These are phyloP conservation scores for Tuta absoluta DNA, from an alignment of 2,888 invertebrate genomes.

Conservation along the genomic window DNA sequence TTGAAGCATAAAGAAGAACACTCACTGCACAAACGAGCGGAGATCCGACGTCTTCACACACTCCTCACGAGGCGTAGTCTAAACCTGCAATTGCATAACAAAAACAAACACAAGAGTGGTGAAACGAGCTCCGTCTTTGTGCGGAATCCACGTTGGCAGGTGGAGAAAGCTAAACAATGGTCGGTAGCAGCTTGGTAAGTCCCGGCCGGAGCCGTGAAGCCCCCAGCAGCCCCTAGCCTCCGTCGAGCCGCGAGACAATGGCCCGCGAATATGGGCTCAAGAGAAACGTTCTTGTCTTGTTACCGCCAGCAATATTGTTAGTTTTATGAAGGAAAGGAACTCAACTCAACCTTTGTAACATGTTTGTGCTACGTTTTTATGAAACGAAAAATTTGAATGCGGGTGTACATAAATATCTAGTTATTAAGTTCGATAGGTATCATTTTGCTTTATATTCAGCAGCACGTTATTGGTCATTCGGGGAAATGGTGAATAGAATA, in stretches of 20 bases:
- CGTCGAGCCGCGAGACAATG: slow-evolving; percentile 67
- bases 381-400: not conserved
- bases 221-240: slow-evolving; percentile 33
- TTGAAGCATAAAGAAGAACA: slow-evolving; percentile 17
- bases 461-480: not conserved
- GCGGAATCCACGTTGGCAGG: slow-evolving; percentile 70
- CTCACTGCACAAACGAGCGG: slow-evolving; percentile 55
- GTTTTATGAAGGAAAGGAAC: slow-evolving; percentile 69
- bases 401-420: not conserved
- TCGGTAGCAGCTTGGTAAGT: slow-evolving; percentile 49
- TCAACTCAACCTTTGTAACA: slow-evolving; percentile 62
- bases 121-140: slow-evolving; percentile 74
- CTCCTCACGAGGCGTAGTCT: slow-evolving; percentile 52
- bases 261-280: slow-evolving; percentile 71
- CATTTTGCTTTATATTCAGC: not conserved
- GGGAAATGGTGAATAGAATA: not conserved
- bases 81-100: slow-evolving; percentile 78
- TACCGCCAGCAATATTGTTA: slow-evolving; percentile 78
- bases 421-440: not conserved
- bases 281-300: slow-evolving; percentile 75
- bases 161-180: slow-evolving; percentile 79
- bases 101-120: slow-evolving; percentile 75
- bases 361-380: slow-evolving; percentile 58
- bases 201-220: slow-evolving; percentile 43
- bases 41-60: slow-evolving; percentile 52